phyloP scores from a whole-genome alignment of 2,113 vertebrate species.

The Ancistrus triradiatus region DNA sequence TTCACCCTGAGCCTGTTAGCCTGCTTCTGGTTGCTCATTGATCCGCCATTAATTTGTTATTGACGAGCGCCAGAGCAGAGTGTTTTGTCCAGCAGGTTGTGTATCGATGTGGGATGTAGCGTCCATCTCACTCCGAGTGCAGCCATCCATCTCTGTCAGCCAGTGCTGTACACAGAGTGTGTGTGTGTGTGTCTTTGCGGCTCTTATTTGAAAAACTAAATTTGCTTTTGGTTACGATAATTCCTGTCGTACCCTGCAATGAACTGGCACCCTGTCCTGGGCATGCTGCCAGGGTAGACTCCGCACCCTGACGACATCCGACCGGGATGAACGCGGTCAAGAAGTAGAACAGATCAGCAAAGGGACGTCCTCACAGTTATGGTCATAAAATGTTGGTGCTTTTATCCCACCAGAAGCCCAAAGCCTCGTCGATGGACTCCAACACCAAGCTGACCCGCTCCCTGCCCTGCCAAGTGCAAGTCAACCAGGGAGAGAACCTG shows the following conservation, averaged over 20 bases:
- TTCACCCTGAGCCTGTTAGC: not conserved
- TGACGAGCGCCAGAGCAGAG: constrained; percentile 24
- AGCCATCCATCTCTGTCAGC: constrained; percentile 17
- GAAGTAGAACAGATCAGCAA: no score
- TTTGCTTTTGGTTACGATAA: no score
- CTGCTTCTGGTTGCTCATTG: constrained; percentile 46
- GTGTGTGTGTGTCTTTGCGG: constrained; percentile 15
- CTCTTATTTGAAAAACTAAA: no score
- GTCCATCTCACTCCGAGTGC: not conserved
- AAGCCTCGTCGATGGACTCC: constrained; percentile 81
- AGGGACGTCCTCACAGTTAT: no score
- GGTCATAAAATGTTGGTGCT: no score
- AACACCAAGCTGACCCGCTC: constrained; percentile 84
- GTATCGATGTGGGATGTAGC: not conserved
- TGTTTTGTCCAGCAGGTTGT: not conserved
- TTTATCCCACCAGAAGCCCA: constrained; percentile 76
- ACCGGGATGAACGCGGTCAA: no score
- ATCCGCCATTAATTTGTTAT: constrained; percentile 56
- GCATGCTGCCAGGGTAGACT: no score
- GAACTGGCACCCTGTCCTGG: no score
- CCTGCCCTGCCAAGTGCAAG: constrained; percentile 86
- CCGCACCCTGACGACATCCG: no score
- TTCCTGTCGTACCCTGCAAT: no score
- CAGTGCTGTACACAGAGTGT: not conserved
- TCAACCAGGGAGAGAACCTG: constrained; percentile 90